Evolutionary conservation across 2,888 invertebrate species (phyloP).

Genomic region (Acleris literana): DNA sequence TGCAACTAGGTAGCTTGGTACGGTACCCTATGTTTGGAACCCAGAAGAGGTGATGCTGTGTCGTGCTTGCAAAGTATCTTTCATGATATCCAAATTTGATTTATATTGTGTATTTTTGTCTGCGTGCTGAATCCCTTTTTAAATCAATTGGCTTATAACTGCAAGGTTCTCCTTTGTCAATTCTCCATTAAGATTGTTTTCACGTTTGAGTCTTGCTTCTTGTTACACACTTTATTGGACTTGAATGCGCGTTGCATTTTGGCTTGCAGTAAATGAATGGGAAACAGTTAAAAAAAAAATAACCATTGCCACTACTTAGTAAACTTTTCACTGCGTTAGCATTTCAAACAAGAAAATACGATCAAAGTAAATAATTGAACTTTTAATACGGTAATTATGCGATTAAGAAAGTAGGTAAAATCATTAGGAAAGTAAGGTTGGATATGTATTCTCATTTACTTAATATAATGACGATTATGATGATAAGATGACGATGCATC

Average conservation of each 20-base stretch:
- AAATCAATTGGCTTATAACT: constrained; percentile 14
- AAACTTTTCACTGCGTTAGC: too few species aligned
- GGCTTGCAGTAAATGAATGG: background rate
- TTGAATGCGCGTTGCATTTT: background rate
- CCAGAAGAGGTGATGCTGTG: constrained; percentile 11
- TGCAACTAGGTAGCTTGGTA: constrained; percentile 12
- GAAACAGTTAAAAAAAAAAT: background rate
- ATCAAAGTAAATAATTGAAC: too few species aligned
- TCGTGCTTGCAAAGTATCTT: constrained; percentile 18
- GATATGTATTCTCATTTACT: too few species aligned
- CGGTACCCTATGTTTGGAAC: constrained; percentile 14
- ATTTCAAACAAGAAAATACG: too few species aligned
- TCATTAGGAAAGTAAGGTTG: too few species aligned
- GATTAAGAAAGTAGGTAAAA: too few species aligned
- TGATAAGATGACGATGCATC: too few species aligned
- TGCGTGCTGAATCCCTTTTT: constrained; percentile 22
- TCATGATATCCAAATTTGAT: constrained; percentile 13
- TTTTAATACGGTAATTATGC: too few species aligned
- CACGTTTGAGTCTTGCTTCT: background rate
- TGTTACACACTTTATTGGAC: background rate
- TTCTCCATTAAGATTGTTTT: background rate
- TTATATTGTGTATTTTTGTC: constrained; percentile 22
- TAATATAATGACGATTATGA: too few species aligned
- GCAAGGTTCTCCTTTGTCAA: background rate
- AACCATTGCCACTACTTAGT: too few species aligned